Evolutionary conservation across 2,888 invertebrate species (phyloP), one percentile per base, ranked within the genome.

Genomic region (Drosophila ezoana): DNA sequence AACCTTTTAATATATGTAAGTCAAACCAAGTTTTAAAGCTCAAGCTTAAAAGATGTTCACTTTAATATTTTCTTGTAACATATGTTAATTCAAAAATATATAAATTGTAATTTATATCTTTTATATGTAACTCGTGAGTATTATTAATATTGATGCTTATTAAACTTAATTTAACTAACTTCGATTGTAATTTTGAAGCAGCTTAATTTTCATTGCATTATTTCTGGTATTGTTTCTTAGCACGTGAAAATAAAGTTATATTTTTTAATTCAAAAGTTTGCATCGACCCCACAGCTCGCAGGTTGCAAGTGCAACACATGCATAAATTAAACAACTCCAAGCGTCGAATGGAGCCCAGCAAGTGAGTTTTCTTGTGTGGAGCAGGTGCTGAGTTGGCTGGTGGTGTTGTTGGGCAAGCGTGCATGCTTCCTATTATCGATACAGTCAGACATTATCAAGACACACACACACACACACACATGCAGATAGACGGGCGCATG

Each of bases 371-470:
- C 52, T 53, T 61, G 58, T 53, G 44, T 58, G 60, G 6, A 41
- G 44, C 14, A n/a, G 38, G 20, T 60, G 41, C 18, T 38, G 28
- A 20, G 57, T 53, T 59, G 38, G 35, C 54, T 48, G 38, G 20
- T 44, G 47, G 53, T 65, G 71, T 51, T 49, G 60, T 64, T 70
- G 68, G 59, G 64, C 65, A 57, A 69, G 73, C 71, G 68, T 74
- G 86, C 83, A 72, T 82, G 73, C 79, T 70, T 64, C 66, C 83
- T 72, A 88, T 83, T 88, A 83, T 82, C 86, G 71, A 79, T 82
- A 76, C 73, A 72, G 52, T 53, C 67, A 70, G 83, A 68, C 87
- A 86, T 82, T 81, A 85, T 81, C 77, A 70, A 63, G 76, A 62
- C 49, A 41, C 38, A 38, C 10, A 43, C 18, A 48, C 28, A 48